These are phyloP conservation scores for Chorisops tibialis DNA, from an alignment of 2,888 invertebrate genomes.

Conservation along the genomic window DNA sequence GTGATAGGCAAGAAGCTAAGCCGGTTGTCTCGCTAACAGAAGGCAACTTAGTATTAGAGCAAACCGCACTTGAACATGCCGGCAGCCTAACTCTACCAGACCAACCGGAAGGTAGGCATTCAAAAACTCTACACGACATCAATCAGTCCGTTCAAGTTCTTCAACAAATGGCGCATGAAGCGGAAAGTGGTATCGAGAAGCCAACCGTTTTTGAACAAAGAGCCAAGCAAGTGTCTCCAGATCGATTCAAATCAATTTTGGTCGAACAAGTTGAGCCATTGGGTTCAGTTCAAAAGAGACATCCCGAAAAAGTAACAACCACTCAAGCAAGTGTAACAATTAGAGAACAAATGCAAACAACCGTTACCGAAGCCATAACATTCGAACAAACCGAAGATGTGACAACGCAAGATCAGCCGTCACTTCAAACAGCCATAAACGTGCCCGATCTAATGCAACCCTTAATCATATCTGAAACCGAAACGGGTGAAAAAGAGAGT, in stretches of 20 bases:
- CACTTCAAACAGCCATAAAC: slow-evolving; percentile 33
- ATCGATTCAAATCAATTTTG: slow-evolving; percentile 22
- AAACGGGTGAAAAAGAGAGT: slow-evolving; percentile 42
- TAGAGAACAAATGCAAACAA: slow-evolving; percentile 1
- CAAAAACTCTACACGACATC: slow-evolving; percentile 7
- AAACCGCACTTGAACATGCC: slow-evolving; percentile 18
- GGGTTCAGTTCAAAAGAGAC: slow-evolving; percentile 41
- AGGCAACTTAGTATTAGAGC: slow-evolving; percentile 34
- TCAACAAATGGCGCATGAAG: slow-evolving; percentile 45
- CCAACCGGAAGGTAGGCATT: slow-evolving; percentile 8
- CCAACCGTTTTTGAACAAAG: not conserved
- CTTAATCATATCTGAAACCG: slow-evolving; percentile 37
- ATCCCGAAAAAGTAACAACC: slow-evolving; percentile 49
- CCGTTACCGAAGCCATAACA: slow-evolving; percentile 12
- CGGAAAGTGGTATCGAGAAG: not conserved
- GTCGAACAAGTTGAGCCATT: slow-evolving; percentile 23
- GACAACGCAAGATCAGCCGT: slow-evolving; percentile 30
- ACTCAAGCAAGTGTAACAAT: slow-evolving; percentile 34
- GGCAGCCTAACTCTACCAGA: not conserved
- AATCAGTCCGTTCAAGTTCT: slow-evolving; percentile 50
- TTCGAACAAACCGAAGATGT: slow-evolving; percentile 19
- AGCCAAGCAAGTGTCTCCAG: slow-evolving; percentile 12
- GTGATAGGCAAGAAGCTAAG: not conserved
- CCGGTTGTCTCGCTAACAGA: not conserved
- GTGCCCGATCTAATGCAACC: slow-evolving; percentile 38